Conservation (phyloP, 2,113 vertebrate species). For the Addax nasomaculatus region DNA sequence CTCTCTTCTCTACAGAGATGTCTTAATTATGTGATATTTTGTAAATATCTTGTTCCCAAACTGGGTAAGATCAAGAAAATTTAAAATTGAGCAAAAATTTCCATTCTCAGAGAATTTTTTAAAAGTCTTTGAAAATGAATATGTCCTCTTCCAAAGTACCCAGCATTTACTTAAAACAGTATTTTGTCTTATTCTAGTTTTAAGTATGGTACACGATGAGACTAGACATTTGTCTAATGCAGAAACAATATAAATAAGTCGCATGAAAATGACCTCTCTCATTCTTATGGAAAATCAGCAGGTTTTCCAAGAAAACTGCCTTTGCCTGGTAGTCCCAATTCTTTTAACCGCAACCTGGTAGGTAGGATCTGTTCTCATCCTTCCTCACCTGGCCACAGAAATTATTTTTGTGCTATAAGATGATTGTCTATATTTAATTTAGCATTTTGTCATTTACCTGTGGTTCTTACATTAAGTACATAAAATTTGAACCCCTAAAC, state of each 20-base stretch:
- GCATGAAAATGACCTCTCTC: not conserved
- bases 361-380: not conserved
- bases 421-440: not conserved
- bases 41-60: not conserved
- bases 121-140: not conserved
- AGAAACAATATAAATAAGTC: not conserved
- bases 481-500: not conserved
- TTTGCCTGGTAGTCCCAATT: not conserved
- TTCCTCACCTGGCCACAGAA: not conserved
- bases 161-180: not conserved
- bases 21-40: slow-evolving; percentile 24
- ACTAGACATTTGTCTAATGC: not conserved
- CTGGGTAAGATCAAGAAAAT: not conserved
- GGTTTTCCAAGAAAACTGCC: not conserved
- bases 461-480: not conserved
- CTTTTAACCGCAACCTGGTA: not conserved
- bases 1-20: not conserved
- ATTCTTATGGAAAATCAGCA: not conserved
- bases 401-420: not conserved
- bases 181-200: slow-evolving; percentile 6
- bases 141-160: not conserved
- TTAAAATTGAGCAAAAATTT: not conserved
- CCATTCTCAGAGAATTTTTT: not conserved
- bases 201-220: not conserved
- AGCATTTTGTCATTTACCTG: not conserved